Conservation (phyloP, 2,113 vertebrate species). For the Mesocricetus auratus region DNA sequence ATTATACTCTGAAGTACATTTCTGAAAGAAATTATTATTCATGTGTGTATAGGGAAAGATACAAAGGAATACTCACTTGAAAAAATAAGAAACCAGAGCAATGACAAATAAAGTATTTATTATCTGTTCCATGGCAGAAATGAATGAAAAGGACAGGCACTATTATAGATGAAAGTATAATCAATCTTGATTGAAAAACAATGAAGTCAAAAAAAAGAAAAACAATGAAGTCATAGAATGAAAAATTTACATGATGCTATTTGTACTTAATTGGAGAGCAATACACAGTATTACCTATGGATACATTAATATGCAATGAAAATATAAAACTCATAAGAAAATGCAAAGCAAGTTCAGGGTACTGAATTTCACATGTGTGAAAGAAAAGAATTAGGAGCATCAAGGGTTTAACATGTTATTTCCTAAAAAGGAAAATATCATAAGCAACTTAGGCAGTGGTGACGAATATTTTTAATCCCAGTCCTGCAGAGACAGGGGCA, state of each 20-base stretch:
- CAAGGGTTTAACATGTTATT: background rate
- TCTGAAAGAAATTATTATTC: background rate
- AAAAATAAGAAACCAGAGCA: background rate
- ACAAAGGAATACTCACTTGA: background rate
- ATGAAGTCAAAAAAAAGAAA: conserved; percentile 33
- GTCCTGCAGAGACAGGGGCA: background rate
- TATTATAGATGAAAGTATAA: background rate
- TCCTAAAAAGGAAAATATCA: background rate
- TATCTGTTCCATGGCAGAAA: background rate
- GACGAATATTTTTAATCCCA: background rate
- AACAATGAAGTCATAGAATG: background rate
- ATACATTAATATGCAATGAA: background rate
- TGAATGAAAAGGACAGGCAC: background rate
- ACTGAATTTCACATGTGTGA: background rate
- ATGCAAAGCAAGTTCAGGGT: background rate
- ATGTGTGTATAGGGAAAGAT: background rate
- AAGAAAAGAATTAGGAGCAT: background rate
- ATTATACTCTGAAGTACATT: background rate
- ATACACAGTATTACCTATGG: background rate
- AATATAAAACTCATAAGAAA: background rate
- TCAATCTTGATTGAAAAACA: conserved; percentile 1
- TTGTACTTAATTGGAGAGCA: background rate
- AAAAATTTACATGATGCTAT: conserved; percentile 4
- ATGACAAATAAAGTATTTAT: background rate
- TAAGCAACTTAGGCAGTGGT: background rate